Evolutionary conservation across 2,888 invertebrate species (phyloP), one percentile per base, ranked within the genome.

Genomic region (Carabus problematicus): DNA sequence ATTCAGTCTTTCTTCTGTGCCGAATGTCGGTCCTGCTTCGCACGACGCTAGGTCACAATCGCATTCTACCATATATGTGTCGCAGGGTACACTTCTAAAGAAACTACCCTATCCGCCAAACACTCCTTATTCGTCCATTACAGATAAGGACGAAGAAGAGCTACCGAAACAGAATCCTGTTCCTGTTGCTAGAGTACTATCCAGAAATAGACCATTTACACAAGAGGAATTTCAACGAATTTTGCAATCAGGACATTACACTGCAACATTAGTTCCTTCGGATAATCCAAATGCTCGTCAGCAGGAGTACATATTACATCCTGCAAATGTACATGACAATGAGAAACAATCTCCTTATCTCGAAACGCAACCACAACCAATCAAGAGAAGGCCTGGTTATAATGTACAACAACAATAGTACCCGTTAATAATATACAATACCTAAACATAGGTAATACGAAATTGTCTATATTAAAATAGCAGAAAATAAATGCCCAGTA

Each of bases 141-240:
- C 29, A n/a, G 60, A 60, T 42, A 19, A 18, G 47, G 58, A 59
- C 8, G 66, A 66, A 19, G 58, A 66, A 16, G 63, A 40, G 16
- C 16, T 16, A 0, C 18, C 43, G 16, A 18, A 29, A 29, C 52
- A 52, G 16, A 52, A 52, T 19, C 59, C 67, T 43, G 19, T 49
- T 41, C 29, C 29, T 6, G 58, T 66, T 11, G 54, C 54, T 52
- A 43, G 59, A 18, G 60, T 60, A 12, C 12, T 52, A 6, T 43
- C 55, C 14, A 60, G 59, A 54, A 67, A 67, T 41, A 42, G 56
- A 39, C 69, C 69, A 12, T 45, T 69, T 7, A 69, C 69, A 3
- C 69, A 69, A 62, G 69, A 69, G 43, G 69, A 69, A 56, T 69
- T 69, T 19, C 61, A 62, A 16, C 54, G 29, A 14, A 45, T 69